Evolutionary conservation across 2,113 vertebrate genomes (phyloP), one percentile per base, ranked within the genome.

Genomic region (Notarius lentiginosus): DNA sequence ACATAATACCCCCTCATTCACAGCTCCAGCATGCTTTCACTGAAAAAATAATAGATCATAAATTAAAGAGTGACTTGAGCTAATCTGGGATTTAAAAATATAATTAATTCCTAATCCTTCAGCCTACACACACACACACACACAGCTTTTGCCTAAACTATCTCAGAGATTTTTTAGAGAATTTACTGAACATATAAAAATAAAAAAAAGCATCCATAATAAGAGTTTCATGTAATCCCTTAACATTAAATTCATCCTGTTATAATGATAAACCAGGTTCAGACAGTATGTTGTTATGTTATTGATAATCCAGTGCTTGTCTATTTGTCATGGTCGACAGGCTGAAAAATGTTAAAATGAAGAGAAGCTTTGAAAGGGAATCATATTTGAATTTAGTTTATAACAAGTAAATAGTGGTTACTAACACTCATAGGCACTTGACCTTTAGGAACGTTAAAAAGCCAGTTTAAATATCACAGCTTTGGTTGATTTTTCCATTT

Each of bases 41-140:
- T 88, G 76, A 88, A 87, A 88, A 77, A 82, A 82, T 63, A 79
- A 82, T 63, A 79, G 61, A 89, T 88, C 84, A 85, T 79, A 90
- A 87, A 86, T 86, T 66, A 83, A 86, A 75, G 70, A 84, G 47
- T 84, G 82, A 60, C 30, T 66, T 88, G 55, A 60, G 82, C 70
- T 88, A 83, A 89, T 87, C 88, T 89, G 82, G 79, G 86, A 87
- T 85, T 89, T 89, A 84, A 51, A 55, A 84, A 73, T 61, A 88
- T 88, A 60, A 88, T 80, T 75, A 80, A 86, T 86, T 90, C 63
- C 56, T n/a, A 76, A 1, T 82, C 83, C 27, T 41, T 55, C 66
- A 56, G 22, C 30, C 18, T 20, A 30, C n/a, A 65, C 65, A 72
- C 63, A 17, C 63, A 41, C 34, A 41, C 55, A 56, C 10, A 18